These are phyloP conservation scores for Neodontobutis hainanensis DNA, from an alignment of 2,113 vertebrate genomes.

Conservation along the genomic window DNA sequence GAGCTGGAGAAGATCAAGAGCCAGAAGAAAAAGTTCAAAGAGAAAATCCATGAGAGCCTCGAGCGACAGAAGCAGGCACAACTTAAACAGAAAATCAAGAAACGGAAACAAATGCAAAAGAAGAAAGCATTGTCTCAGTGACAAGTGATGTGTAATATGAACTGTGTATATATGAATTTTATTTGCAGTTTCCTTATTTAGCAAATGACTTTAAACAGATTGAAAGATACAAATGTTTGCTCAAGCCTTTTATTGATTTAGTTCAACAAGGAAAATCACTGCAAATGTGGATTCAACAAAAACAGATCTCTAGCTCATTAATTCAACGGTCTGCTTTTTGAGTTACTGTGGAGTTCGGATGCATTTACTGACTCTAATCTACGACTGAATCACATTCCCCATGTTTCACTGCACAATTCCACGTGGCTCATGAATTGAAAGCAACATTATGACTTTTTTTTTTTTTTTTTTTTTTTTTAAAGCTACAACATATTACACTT, in stretches of 20 bases:
- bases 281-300: slow-evolving; percentile 58
- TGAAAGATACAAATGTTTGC: slow-evolving; percentile 1
- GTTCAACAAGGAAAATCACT: slow-evolving; percentile 63
- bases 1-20: slow-evolving; percentile 88
- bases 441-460: slow-evolving; percentile 26
- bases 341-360: slow-evolving; percentile 26
- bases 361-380: slow-evolving; percentile 37
- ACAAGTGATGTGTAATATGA: not conserved
- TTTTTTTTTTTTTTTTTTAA: slow-evolving; percentile 63
- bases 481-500: slow-evolving; percentile 58
- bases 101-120: slow-evolving; percentile 47
- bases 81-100: slow-evolving; percentile 65
- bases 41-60: slow-evolving; percentile 75
- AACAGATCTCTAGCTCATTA: slow-evolving; percentile 35
- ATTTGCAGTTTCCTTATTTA: slow-evolving; percentile 15
- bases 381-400: slow-evolving; percentile 44
- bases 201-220: slow-evolving; percentile 7
- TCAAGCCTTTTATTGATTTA: slow-evolving; percentile 68
- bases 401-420: slow-evolving; percentile 38
- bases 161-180: slow-evolving; percentile 37
- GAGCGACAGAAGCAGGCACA: slow-evolving; percentile 63
- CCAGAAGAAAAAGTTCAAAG: slow-evolving; percentile 81
- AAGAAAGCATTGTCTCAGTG: not conserved
- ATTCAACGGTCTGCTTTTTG: slow-evolving; percentile 9
- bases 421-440: slow-evolving; percentile 45